A percentile compares a stretch with the other conserved stretches of the same genome.
These are phyloP conservation scores for Podarcis raffonei DNA, from an alignment of 2,113 vertebrate genomes.

Conservation along the genomic window DNA sequence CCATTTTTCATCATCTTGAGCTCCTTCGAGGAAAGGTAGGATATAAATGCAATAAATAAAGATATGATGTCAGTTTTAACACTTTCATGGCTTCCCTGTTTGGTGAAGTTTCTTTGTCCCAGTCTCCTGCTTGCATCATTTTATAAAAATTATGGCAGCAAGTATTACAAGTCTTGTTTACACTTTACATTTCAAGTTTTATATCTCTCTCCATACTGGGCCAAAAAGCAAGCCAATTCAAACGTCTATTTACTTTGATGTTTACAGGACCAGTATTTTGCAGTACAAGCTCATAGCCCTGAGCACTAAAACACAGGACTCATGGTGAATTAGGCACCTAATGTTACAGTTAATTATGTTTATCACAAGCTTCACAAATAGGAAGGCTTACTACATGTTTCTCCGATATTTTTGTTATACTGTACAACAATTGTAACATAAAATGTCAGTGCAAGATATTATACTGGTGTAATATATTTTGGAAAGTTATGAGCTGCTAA, in stretches of 20 bases:
- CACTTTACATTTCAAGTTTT: background rate
- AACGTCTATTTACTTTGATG: constrained; percentile 1
- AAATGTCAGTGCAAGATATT: constrained; percentile 57
- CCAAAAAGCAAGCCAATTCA: background rate
- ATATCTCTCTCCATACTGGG: constrained; percentile 25
- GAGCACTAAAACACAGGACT: constrained; percentile 39
- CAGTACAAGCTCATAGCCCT: constrained; percentile 21
- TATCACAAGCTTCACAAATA: constrained; percentile 69
- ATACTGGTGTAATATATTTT: constrained; percentile 57
- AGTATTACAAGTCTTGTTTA: background rate
- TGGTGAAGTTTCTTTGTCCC: background rate
- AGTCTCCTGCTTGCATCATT: background rate
- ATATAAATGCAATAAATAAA: too few relatives aligned
- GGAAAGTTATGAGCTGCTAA: constrained; percentile 42
- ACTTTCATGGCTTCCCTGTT: too few relatives aligned
- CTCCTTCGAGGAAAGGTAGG: too few relatives aligned
- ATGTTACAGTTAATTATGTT: constrained; percentile 75
- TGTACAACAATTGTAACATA: background rate
- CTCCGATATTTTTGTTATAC: constrained; percentile 43
- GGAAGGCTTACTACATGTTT: constrained; percentile 71
- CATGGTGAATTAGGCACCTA: constrained; percentile 70
- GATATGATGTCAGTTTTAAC: too few relatives aligned
- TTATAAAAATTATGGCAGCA: background rate
- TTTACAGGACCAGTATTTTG: constrained; percentile 30
- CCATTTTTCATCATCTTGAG: too few relatives aligned